phyloP scores from a whole-genome alignment of 2,888 invertebrate genomes.

The Leptopterna dolabrata region DNA sequence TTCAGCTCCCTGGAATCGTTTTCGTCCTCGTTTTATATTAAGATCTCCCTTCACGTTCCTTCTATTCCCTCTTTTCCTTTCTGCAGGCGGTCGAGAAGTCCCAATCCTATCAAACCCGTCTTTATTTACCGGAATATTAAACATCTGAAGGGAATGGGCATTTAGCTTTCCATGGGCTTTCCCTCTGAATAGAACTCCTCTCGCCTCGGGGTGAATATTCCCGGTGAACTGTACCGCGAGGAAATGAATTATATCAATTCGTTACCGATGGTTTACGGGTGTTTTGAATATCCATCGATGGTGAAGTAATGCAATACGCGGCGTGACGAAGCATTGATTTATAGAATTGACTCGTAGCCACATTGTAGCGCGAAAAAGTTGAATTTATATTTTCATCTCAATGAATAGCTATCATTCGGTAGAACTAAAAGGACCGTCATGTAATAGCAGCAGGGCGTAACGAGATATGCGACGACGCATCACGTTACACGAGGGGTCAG shows the following conservation, averaged over 20 bases:
- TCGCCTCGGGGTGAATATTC: neutral
- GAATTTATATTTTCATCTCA: no score
- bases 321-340: no score
- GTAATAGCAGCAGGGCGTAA: no score
- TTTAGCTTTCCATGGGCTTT: neutral
- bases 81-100: neutral
- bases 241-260: neutral
- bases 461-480: no score
- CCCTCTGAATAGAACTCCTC: neutral
- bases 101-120: neutral
- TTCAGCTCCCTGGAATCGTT: neutral
- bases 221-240: neutral
- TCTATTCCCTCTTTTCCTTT: neutral
- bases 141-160: neutral
- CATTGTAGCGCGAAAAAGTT: no score
- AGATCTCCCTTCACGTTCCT: neutral
- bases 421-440: no score
- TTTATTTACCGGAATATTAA: neutral
- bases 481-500: no score
- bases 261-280: neutral
- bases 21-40: neutral
- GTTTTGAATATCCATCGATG: neutral
- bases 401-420: no score
- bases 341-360: no score
- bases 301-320: no score